Conservation (phyloP, 2,113 vertebrate species). For the Sialia sialis region DNA sequence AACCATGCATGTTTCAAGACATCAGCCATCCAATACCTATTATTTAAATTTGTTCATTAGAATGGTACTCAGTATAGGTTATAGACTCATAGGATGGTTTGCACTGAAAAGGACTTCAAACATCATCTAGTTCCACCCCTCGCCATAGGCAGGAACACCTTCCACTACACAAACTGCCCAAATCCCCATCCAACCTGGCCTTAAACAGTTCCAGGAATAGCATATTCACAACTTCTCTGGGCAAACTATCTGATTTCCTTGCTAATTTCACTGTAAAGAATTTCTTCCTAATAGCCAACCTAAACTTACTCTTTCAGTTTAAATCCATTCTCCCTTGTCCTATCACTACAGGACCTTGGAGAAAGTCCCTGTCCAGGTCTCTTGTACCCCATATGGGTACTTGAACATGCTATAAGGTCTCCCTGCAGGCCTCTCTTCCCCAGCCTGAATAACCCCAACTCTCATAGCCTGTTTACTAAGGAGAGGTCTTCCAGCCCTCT, state of each 20-base stretch:
- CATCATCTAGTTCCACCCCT: neutral
- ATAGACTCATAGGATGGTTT: neutral
- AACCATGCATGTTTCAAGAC: neutral
- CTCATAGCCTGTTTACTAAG: neutral
- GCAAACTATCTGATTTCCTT: neutral
- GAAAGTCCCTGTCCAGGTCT: neutral
- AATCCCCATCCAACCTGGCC: neutral
- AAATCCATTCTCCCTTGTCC: neutral
- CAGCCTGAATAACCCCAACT: neutral
- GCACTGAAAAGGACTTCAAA: neutral
- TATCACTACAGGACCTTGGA: neutral
- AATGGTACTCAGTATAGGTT: neutral
- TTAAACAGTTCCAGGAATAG: neutral
- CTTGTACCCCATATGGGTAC: fast-evolving
- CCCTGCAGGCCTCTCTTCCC: neutral
- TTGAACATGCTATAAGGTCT: neutral
- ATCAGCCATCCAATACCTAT: neutral
- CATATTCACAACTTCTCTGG: neutral
- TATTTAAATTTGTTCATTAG: neutral
- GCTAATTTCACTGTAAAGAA: neutral
- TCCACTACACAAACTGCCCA: neutral
- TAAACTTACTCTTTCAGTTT: neutral
- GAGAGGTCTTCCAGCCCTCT: neutral
- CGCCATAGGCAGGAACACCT: neutral
- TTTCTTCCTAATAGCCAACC: neutral